Evolutionary conservation across 2,888 invertebrate species (phyloP).

Genomic region (Neoscelio sp.): DNA sequence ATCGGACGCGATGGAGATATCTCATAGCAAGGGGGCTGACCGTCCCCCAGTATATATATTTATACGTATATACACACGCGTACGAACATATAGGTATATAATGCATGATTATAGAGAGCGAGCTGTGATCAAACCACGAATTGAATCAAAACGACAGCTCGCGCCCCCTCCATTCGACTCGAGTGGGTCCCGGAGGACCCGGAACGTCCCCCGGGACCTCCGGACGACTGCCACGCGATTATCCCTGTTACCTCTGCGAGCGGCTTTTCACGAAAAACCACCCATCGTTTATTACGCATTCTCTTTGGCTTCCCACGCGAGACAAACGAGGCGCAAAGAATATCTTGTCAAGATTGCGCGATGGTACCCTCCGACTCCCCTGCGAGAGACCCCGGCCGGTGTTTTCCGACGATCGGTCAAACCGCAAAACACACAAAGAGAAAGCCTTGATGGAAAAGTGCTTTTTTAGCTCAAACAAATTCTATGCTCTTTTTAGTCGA

Average conservation of each 20-base stretch:
- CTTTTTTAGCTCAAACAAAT: too few species aligned
- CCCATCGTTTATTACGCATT: constrained; percentile 79
- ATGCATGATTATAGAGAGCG: constrained; percentile 68
- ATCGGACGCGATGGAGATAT: constrained; percentile 77
- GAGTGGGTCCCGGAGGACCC: constrained; percentile 72
- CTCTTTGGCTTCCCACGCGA: constrained; percentile 78
- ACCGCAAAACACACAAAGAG: too few species aligned
- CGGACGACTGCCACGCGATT: too few species aligned
- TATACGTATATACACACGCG: too few species aligned
- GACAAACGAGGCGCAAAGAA: constrained; percentile 70
- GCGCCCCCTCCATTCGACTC: constrained; percentile 74
- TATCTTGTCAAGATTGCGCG: constrained; percentile 25
- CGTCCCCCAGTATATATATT: too few species aligned
- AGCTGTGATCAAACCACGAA: constrained; percentile 80
- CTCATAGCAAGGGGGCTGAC: constrained; percentile 73
- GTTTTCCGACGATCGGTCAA: too few species aligned
- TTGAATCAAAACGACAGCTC: constrained; percentile 79
- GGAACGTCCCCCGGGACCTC: constrained; percentile 76
- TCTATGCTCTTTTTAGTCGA: too few species aligned
- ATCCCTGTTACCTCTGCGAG: too few species aligned
- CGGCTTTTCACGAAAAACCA: constrained; percentile 75
- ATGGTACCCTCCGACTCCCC: too few species aligned
- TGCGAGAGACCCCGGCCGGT: too few species aligned
- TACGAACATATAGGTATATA: too few species aligned
- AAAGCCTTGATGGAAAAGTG: too few species aligned